Base-by-base conservation (phyloP, 2,888 invertebrate species). In the Himalopsyche anomala region DNA sequence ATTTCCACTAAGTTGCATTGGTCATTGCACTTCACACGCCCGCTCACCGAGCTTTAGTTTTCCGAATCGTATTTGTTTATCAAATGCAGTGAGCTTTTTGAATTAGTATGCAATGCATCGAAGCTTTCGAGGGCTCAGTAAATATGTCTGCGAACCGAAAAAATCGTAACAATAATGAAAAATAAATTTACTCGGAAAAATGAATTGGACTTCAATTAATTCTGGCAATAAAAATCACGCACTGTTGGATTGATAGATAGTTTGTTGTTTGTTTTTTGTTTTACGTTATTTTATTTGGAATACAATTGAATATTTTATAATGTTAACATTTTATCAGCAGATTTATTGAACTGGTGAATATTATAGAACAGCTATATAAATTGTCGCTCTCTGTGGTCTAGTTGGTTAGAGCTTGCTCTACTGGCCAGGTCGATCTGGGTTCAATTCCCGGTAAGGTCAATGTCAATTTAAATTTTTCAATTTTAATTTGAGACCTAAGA, bases 41-140 rank as follows among this genome's bases (percentile, higher is more conserved):
- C 74, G 15, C 38, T 36, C 15, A 15, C 36, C 5, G 36, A 38
- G 74, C 74, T 74, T 74, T 74, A 74, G 12, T 74, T 74, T 74
- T 74, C 4, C 74, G 38, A 74, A 38, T 38, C 36, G 74, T 74
- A 74, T 74, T 74, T 74, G 74, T 74, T 74, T 74, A 74, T 74
- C 74, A 74, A 74, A 74, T 74, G 74, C 74, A 74, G 38, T 15
- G 74, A 74, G 74, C 38, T 74, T 74, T 62, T 74, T 12, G 12
- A 74, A 74, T 74, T 74, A 74, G 74, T 74, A 74, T 74, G 74
- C 74, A 38, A 36, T 15, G 74, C 74, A 5, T 12, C 15, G 36
- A 12, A 19, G 74, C 74, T 74, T 74, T 74, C 36, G 74, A 74
- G 74, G 74, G 74, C 74, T 74, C 12, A 38, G 74, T 74, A 36